phyloP scores from a whole-genome alignment of 2,888 invertebrate genomes.

The Andrena chrysosceles region DNA sequence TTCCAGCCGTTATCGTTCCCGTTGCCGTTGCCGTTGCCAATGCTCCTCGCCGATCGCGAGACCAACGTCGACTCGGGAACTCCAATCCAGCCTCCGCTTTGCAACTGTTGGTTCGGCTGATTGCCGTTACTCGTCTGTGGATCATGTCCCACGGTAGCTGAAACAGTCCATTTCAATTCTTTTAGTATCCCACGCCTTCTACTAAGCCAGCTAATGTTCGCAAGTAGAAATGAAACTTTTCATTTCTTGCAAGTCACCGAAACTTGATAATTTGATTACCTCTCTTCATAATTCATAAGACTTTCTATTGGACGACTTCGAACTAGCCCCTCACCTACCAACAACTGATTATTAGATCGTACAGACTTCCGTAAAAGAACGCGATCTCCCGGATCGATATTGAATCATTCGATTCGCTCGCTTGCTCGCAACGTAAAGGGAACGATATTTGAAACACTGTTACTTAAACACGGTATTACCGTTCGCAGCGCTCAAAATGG shows the following conservation, averaged over 20 bases:
- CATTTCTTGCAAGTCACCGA: background rate
- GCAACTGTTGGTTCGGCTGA: constrained; percentile 71
- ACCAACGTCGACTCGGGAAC: constrained; percentile 59
- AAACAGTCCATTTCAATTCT: constrained; percentile 34
- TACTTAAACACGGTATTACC: background rate
- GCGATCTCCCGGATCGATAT: background rate
- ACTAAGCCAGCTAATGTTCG: too few relatives aligned
- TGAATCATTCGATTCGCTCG: background rate
- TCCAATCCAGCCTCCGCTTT: constrained; percentile 62
- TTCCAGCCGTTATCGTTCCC: constrained; percentile 50
- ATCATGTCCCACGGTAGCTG: constrained; percentile 82
- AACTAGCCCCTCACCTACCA: background rate
- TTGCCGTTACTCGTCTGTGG: constrained; percentile 77
- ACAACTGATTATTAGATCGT: background rate
- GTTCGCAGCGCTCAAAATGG: background rate
- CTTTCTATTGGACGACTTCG: constrained; percentile 19
- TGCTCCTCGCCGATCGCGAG: constrained; percentile 59
- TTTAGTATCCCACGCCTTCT: background rate
- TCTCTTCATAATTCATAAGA: constrained; percentile 33
- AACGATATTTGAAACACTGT: too few relatives aligned
- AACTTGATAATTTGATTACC: constrained; percentile 17
- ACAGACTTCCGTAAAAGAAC: background rate
- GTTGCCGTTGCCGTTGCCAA: constrained; percentile 59
- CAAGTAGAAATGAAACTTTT: too few relatives aligned
- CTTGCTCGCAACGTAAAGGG: background rate